Evolutionary conservation across 2,888 invertebrate genomes (phyloP), one percentile per base, ranked within the genome.

Genomic region (Leptinotarsa rubiginosa): DNA sequence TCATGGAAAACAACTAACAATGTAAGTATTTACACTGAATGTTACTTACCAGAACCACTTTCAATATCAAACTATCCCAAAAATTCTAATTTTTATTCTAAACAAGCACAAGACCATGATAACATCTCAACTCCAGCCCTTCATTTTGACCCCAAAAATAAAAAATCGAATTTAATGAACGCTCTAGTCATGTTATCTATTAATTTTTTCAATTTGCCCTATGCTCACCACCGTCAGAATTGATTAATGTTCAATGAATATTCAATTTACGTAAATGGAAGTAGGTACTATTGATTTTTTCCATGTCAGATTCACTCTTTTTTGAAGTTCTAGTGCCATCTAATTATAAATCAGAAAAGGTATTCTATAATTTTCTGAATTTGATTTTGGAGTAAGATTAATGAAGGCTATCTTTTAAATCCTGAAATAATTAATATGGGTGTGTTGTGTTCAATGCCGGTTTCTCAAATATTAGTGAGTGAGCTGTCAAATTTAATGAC

Each of bases 401-500:
- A 62, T 62, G 62, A 41, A 62, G 62, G 62, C n/a, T 41, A 62
- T 31, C 1, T 62, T 25, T 20, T 15, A 31, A 62, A n/a, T 62
- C n/a, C 41, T 62, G 41, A 62, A 62, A 62, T 62, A 62, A 62
- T 62, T 62, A 62, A 31, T 62, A 62, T 31, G n/a, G 62, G 62
- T 62, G 62, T 62, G 62, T 62, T 62, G 62, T 41, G 25, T 41
- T 62, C 62, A n/a, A 41, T 62, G 62, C 18, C 41, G 62, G 62
- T 62, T 62, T 41, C 41, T 62, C 62, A 62, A 62, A 62, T 62
- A 62, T 62, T 62, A 62, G 62, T 62, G 62, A 62, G 62, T 62
- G 41, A 62, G 31, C 62, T 62, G 62, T 62, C 62, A 62, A 41
- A 31, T 25, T 62, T 62, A 62, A 62, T 62, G 62, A 62, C 41